phyloP scores from a whole-genome alignment of 2,797 vertebrate genomes.

The Pseudochaenichthys georgianus region DNA sequence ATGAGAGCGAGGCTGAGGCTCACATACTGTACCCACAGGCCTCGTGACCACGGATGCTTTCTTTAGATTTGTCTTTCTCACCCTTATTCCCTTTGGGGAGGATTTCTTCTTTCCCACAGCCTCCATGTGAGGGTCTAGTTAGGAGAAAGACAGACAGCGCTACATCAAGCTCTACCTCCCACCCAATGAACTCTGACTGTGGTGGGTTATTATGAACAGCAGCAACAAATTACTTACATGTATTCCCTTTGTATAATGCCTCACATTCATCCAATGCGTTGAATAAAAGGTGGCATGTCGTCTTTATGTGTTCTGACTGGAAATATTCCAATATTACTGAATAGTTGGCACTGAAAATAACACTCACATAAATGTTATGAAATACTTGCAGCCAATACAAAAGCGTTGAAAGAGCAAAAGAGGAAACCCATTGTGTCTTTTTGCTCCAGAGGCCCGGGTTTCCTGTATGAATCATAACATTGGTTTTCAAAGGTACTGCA shows the following conservation, averaged over 20 bases:
- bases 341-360: conserved; percentile 29
- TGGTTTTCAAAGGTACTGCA: conserved; percentile 24
- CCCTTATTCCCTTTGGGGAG: conserved; percentile 69
- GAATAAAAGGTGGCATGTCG: conserved; percentile 20
- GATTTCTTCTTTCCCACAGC: conserved; percentile 79
- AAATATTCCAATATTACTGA: conserved; percentile 35
- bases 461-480: conserved; percentile 46
- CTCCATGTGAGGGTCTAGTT: conserved; percentile 59
- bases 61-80: conserved; percentile 70
- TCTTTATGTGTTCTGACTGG: conserved; percentile 29
- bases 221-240: background rate
- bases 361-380: conserved; percentile 22
- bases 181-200: conserved; percentile 52
- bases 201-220: conserved; percentile 41
- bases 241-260: conserved; percentile 3
- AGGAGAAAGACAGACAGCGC: conserved; percentile 42
- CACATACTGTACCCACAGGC: conserved; percentile 61
- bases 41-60: conserved; percentile 57
- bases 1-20: conserved; percentile 60
- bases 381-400: conserved; percentile 37
- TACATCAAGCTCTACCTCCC: conserved; percentile 49
- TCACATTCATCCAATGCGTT: conserved; percentile 16
- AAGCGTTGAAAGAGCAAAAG: conserved; percentile 27
- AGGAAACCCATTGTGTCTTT: conserved; percentile 43
- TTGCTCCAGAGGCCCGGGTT: conserved; percentile 4